Conservation (phyloP, 2,888 invertebrate species). For the Exocentrus adspersus region DNA sequence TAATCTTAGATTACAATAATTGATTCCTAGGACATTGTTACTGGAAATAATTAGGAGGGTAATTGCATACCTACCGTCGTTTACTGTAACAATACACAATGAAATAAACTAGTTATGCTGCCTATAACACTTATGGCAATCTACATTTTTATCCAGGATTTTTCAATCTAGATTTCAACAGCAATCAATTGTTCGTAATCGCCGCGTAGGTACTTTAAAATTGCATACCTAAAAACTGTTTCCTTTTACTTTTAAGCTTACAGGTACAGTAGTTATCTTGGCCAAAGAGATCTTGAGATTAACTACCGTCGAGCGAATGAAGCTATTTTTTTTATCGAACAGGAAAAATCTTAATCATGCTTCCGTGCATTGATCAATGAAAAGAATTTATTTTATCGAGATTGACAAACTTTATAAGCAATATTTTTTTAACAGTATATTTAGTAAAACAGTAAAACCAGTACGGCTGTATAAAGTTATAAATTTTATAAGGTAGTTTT, state of each 20-base stretch:
- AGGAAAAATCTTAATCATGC: too few species aligned
- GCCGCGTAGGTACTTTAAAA: constrained; percentile 5
- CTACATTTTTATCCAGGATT: constrained; percentile 17
- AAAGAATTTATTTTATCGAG: too few species aligned
- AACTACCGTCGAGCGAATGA: too few species aligned
- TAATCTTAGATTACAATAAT: constrained; percentile 40
- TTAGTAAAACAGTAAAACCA: too few species aligned
- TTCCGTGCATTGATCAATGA: too few species aligned
- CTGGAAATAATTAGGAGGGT: constrained; percentile 37
- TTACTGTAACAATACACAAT: constrained; percentile 31
- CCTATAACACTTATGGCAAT: constrained; percentile 21
- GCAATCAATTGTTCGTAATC: constrained; percentile 19
- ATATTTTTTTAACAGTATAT: too few species aligned
- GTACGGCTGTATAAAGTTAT: too few species aligned
- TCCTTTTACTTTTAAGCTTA: constrained; percentile 15
- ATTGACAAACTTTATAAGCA: too few species aligned
- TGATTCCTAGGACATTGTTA: constrained; percentile 41
- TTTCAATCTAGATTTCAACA: constrained; percentile 16
- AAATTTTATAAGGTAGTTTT: too few species aligned
- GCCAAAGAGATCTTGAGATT: too few species aligned
- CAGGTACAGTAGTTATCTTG: not conserved
- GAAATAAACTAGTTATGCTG: constrained; percentile 23
- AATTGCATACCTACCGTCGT: constrained; percentile 36
- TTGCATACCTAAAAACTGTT: constrained; percentile 11
- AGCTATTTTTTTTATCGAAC: too few species aligned